A percentile compares a stretch with the other conserved stretches of the same genome.
Evolutionary conservation across 2,888 invertebrate species (phyloP).

Genomic region (Cephus pygmeus): DNA sequence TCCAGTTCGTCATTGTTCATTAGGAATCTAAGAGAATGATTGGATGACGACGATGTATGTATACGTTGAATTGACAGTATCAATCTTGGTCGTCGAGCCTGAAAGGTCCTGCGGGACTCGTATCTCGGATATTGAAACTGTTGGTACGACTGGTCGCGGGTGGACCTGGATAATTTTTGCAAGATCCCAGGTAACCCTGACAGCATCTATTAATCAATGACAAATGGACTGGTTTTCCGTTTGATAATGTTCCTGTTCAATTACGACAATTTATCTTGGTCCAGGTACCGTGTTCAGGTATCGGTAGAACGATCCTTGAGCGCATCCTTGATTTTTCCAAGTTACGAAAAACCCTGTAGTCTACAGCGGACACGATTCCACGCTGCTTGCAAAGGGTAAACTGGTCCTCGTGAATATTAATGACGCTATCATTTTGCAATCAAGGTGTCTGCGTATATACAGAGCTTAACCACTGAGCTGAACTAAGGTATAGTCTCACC

Average conservation of each 20-base stretch:
- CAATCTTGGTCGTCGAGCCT: neutral
- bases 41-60: neutral
- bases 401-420: constrained; percentile 4
- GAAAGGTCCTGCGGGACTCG: neutral
- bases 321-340: neutral
- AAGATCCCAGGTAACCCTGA: neutral
- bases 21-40: neutral
- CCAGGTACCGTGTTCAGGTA: neutral
- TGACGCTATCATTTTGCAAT: neutral
- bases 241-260: neutral
- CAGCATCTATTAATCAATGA: neutral
- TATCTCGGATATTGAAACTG: neutral
- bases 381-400: neutral
- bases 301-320: neutral
- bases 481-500: neutral
- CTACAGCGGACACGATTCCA: neutral
- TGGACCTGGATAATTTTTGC: neutral
- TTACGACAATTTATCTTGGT: neutral
- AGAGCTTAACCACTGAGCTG: neutral
- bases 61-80: neutral
- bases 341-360: neutral
- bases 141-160: neutral
- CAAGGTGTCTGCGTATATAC: neutral
- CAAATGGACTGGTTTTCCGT: neutral
- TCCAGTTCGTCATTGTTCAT: neutral